Evolutionary conservation across 2,888 invertebrate species (phyloP).

Genomic region (Nomada fabriciana): DNA sequence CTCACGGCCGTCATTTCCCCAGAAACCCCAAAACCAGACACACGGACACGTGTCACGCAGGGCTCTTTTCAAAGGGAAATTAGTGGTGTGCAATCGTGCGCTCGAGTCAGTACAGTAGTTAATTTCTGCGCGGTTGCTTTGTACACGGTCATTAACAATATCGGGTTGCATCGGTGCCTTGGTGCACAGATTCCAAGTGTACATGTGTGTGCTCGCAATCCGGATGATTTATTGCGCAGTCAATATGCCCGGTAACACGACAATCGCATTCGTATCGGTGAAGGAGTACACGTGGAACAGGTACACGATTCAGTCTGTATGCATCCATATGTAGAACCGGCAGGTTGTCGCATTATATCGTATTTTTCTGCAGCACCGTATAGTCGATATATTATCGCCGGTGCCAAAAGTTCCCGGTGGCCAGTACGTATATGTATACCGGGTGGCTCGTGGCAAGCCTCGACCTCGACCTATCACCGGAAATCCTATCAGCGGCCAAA

Average conservation of each 20-base stretch:
- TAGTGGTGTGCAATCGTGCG: background rate
- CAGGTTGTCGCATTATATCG: slow-evolving; percentile 48
- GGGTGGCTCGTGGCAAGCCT: slow-evolving; percentile 27
- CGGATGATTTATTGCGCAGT: slow-evolving; percentile 35
- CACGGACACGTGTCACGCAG: background rate
- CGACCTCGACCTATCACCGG: background rate
- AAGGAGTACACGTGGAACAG: background rate
- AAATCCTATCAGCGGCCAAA: background rate
- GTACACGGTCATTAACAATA: slow-evolving; percentile 35
- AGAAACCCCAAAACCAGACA: background rate
- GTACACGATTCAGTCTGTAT: slow-evolving; percentile 12
- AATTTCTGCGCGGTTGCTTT: slow-evolving; percentile 24
- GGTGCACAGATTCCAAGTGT: background rate
- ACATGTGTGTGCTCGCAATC: slow-evolving; percentile 10
- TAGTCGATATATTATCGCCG: slow-evolving; percentile 49
- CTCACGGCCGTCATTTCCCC: background rate
- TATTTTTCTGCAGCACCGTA: slow-evolving; percentile 68
- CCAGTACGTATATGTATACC: background rate
- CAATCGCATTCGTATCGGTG: slow-evolving; percentile 37
- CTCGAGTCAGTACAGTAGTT: background rate
- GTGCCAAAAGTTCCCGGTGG: slow-evolving; percentile 51
- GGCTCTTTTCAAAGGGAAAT: background rate
- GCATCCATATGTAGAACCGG: background rate
- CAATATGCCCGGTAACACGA: slow-evolving; percentile 34
- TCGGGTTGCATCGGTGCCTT: slow-evolving; percentile 18